Percentiles rank a stretch among this genome's conserved stretches.
phyloP scores from a whole-genome alignment of 2,888 invertebrate genomes.

The Plusia festucae region DNA sequence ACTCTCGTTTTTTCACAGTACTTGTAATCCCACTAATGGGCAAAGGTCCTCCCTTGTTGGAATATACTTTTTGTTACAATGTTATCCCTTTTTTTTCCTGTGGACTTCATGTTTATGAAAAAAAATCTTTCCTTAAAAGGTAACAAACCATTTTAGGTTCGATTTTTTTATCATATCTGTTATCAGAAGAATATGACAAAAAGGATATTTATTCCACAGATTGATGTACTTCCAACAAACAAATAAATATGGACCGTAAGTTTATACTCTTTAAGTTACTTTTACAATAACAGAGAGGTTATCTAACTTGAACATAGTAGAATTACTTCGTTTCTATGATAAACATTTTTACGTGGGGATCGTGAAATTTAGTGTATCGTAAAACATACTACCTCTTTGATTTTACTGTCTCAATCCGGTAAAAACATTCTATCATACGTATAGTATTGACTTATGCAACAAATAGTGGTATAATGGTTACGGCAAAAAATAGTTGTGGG shows the following conservation, averaged over 20 bases:
- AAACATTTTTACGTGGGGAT: constrained; percentile 50
- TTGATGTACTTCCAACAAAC: neutral
- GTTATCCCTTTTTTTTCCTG: too few species aligned
- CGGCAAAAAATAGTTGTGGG: too few species aligned
- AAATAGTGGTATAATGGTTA: too few species aligned
- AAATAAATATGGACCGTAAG: neutral
- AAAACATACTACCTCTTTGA: constrained; percentile 37
- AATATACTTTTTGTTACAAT: too few species aligned
- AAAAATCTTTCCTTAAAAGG: neutral
- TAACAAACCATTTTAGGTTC: too few species aligned
- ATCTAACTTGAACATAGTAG: constrained; percentile 22
- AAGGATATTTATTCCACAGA: neutral
- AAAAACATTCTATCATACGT: neutral
- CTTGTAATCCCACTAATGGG: too few species aligned
- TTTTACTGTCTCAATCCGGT: neutral
- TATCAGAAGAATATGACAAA: neutral
- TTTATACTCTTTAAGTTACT: neutral
- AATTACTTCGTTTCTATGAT: constrained; percentile 31
- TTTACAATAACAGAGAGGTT: constrained; percentile 15
- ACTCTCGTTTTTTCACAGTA: too few species aligned
- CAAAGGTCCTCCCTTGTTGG: too few species aligned
- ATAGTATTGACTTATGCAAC: too few species aligned
- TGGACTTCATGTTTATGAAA: too few species aligned
- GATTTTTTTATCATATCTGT: too few species aligned
- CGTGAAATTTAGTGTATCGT: constrained; percentile 22